Evolutionary conservation across 2,888 invertebrate species (phyloP), one percentile per base, ranked within the genome.

Genomic region (Sthenelais limicola): DNA sequence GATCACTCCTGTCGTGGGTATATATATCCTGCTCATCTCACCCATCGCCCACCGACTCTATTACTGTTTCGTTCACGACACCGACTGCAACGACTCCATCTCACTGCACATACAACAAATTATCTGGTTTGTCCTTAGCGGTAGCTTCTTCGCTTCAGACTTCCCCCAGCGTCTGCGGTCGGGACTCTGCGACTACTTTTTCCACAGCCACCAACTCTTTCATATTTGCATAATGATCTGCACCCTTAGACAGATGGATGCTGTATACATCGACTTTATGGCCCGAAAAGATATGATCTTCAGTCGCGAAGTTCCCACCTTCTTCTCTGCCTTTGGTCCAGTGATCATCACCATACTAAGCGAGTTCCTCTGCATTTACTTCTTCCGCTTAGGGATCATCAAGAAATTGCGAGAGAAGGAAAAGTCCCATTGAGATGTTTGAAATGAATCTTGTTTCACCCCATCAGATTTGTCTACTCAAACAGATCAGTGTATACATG

Each of bases 191-290:
- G 87, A 87, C 68, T 82, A 85, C 72, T 75, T 87, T 15, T 83
- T 84, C 30, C 86, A 87, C 77, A 85, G 87, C 71, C 87, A 87
- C 73, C 86, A 86, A 77, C 77, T 86, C 51, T 87, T 87, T 75
- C 87, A 87, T 75, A 78, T 86, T 26, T 85, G 82, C 74, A 86
- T 87, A 68, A 80, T 83, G 74, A 80, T 85, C 77, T 83, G 83
- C 38, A 84, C 85, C 1, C 78, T 82, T 33, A 81, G 80, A 43
- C 86, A 86, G 76, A 77, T 86, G 68, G 86, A 87, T 75, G 85
- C 81, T 2, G 81, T 86, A 54, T 81, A 82, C 67, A 58, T 80
- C n/a, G 87, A 87, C 74, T 83, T 86, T 58, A 75, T 80, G 3
- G 73, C 74, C 26, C 77, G 80, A 5, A 38, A 77, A 18, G 73